These are phyloP conservation scores for Gari tellinella DNA, from an alignment of 2,888 invertebrate species.

Conservation along the genomic window DNA sequence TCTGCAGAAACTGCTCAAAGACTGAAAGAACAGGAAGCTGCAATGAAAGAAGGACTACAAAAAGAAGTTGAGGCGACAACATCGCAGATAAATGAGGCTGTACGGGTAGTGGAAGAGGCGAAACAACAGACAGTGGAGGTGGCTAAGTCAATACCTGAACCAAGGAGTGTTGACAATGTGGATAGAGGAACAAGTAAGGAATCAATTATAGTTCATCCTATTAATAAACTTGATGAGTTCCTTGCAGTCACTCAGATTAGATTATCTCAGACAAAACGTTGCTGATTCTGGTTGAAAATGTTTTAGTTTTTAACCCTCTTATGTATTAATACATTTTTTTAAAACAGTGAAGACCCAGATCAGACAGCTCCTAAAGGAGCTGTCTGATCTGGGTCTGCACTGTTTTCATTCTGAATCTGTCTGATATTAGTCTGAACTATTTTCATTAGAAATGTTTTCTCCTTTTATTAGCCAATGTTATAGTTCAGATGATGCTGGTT, in stretches of 20 bases:
- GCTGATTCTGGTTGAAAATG: too few relatives aligned
- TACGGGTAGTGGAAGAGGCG: constrained; percentile 19
- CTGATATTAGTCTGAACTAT: too few relatives aligned
- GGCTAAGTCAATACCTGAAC: constrained; percentile 16
- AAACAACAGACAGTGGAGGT: constrained; percentile 15
- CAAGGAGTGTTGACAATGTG: constrained; percentile 19
- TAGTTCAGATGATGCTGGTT: too few relatives aligned
- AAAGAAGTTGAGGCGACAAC: constrained; percentile 46
- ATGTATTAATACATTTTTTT: too few relatives aligned
- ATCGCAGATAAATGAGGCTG: constrained; percentile 27
- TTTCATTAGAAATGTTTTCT: too few relatives aligned
- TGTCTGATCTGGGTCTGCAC: too few relatives aligned
- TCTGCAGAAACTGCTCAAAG: constrained; percentile 44
- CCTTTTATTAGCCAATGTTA: too few relatives aligned
- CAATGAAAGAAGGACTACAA: constrained; percentile 38
- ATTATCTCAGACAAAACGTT: too few relatives aligned
- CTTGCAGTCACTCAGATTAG: neutral
- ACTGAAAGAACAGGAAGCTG: constrained; percentile 42
- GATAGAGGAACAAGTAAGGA: constrained; percentile 39
- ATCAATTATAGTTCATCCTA: neutral
- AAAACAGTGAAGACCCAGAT: too few relatives aligned
- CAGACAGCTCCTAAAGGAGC: too few relatives aligned
- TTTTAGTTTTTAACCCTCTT: too few relatives aligned
- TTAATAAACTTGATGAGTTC: neutral
- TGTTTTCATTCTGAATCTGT: too few relatives aligned